Conservation (phyloP, 1,140 invertebrate species). For the Trichoplusia ni region DNA sequence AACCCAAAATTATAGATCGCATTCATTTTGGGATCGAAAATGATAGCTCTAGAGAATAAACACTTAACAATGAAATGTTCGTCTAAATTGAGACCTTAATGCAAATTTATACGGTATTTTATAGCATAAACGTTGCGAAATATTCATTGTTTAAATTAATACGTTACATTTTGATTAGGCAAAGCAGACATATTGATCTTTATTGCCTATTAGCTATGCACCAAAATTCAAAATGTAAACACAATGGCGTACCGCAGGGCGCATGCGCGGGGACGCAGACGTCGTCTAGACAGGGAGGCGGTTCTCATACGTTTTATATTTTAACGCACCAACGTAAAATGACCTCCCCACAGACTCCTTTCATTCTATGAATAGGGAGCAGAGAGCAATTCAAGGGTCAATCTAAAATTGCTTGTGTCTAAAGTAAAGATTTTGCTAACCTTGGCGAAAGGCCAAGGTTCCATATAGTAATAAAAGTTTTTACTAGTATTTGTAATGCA, state of each 20-base stretch:
- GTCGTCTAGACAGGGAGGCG: conserved; percentile 60
- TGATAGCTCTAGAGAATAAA: no score
- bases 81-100: conserved; percentile 15
- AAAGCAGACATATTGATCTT: conserved; percentile 2
- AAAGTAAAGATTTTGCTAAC: conserved; percentile 43
- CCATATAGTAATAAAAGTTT: no score
- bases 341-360: conserved; percentile 15
- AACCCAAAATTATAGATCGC: no score
- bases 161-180: background rate
- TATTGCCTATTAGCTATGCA: conserved; percentile 13
- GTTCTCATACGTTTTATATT: conserved; percentile 33
- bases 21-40: no score
- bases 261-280: conserved; percentile 57
- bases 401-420: conserved; percentile 11
- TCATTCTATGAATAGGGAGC: background rate
- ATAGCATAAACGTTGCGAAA: no score
- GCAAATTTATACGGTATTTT: no score
- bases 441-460: conserved; percentile 43
- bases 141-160: no score
- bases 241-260: conserved; percentile 29
- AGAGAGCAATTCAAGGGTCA: conserved; percentile 13
- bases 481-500: no score
- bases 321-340: conserved; percentile 25
- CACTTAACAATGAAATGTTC: no score
- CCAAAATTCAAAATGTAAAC: conserved; percentile 25